Conservation (phyloP, 2,113 vertebrate species). For the Genyomyrus donnyi region DNA sequence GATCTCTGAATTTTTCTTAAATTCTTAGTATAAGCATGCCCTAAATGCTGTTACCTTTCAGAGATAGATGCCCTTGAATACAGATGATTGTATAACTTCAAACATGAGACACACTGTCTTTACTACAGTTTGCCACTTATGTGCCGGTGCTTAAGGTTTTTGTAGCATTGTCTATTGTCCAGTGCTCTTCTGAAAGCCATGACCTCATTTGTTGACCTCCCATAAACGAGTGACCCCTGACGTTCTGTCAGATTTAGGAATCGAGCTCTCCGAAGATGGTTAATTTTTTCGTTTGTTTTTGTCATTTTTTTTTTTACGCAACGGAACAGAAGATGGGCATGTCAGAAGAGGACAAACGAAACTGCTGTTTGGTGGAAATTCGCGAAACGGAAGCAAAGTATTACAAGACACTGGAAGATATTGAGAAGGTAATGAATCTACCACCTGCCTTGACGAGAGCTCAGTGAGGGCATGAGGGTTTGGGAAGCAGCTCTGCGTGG, state of each 20-base stretch:
- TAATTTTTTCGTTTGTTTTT: neutral
- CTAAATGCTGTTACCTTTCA: neutral
- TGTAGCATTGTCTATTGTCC: neutral
- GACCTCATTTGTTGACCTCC: neutral
- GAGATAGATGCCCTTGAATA: neutral
- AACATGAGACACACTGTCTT: neutral
- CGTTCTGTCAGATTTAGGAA: neutral
- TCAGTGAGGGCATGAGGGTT: neutral
- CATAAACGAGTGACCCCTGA: neutral
- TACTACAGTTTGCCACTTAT: neutral
- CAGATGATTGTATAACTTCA: neutral
- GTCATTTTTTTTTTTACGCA: too few relatives aligned
- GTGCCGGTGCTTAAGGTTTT: neutral
- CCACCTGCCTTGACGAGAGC: neutral
- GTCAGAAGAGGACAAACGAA: conserved; percentile 94
- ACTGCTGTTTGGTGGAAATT: conserved; percentile 91
- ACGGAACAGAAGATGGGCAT: conserved; percentile 86
- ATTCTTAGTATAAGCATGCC: neutral
- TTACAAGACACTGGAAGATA: conserved; percentile 92
- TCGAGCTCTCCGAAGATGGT: neutral
- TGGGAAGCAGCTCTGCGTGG: too few relatives aligned
- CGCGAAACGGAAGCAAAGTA: conserved; percentile 95
- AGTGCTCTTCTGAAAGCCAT: neutral
- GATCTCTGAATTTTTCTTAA: neutral
- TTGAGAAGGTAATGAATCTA: conserved; percentile 74